Conservation (phyloP, 2,797 vertebrate genomes). For the Malurus leucopterus region DNA sequence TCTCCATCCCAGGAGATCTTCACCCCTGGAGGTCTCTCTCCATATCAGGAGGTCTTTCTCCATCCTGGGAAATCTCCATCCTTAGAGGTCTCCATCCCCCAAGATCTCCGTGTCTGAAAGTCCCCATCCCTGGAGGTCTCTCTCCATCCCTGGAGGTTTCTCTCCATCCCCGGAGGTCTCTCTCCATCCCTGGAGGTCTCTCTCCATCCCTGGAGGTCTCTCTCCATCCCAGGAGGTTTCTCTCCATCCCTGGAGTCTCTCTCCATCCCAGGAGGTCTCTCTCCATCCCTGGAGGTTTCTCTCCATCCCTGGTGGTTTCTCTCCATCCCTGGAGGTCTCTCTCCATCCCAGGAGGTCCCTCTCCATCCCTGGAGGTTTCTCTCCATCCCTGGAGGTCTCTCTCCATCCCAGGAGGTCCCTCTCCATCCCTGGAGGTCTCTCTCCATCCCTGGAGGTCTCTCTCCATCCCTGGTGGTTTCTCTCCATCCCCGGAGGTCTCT, state of each 20-base stretch:
- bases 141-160: fast-evolving
- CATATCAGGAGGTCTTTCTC: fast-evolving
- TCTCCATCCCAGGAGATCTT: fast-evolving
- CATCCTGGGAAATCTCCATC: not conserved
- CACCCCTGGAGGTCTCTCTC: fast-evolving
- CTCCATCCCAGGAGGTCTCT: fast-evolving
- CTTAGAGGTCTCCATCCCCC: not conserved
- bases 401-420: not conserved
- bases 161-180: fast-evolving
- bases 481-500: not conserved
- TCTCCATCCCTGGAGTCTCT: fast-evolving
- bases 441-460: no score
- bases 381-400: not conserved
- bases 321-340: no score
- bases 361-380: not conserved
- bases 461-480: not conserved
- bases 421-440: not conserved
- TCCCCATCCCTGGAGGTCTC: fast-evolving
- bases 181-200: fast-evolving
- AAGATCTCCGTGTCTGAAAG: not conserved
- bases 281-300: fast-evolving
- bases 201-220: not conserved
- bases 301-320: fast-evolving
- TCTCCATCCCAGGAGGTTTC: no score
- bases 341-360: fast-evolving